A percentile compares a stretch with the other conserved stretches of the same genome.
Conservation (phyloP, 2,113 vertebrate species). For the Emydocephalus ijimae region DNA sequence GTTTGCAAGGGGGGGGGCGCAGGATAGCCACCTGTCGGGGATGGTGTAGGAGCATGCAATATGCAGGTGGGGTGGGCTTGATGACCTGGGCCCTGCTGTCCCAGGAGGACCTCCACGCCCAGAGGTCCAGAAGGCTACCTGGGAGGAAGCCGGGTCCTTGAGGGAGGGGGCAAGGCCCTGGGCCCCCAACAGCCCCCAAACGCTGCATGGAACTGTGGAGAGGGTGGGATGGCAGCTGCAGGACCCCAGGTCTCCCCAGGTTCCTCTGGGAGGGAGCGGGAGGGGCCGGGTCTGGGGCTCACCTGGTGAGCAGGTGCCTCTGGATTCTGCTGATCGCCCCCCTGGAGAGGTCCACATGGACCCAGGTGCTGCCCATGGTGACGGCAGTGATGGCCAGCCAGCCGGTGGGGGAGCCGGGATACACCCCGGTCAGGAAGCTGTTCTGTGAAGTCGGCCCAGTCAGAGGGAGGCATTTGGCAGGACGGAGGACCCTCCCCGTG, state of each 20-base stretch:
- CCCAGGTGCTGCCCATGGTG: slow-evolving; percentile 85
- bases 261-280: neutral
- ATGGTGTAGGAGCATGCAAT: neutral
- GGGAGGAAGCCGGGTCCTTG: neutral
- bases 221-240: neutral
- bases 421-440: slow-evolving; percentile 86
- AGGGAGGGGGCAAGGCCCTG: neutral
- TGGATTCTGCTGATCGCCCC: slow-evolving; percentile 81
- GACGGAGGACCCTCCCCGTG: neutral
- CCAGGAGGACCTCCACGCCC: neutral
- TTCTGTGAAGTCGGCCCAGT: slow-evolving; percentile 73
- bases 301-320: slow-evolving; percentile 78
- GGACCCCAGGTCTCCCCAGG: neutral
- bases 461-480: neutral
- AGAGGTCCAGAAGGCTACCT: neutral
- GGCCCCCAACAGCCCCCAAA: neutral
- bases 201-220: neutral
- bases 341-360: slow-evolving; percentile 79
- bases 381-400: slow-evolving; percentile 86
- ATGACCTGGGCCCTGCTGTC: neutral
- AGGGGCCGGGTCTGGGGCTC: slow-evolving; percentile 24
- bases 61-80: neutral
- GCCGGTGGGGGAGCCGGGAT: slow-evolving; percentile 90
- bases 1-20: no score
- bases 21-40: neutral